These are phyloP conservation scores for Globodera rostochiensis DNA, from an alignment of 1,140 invertebrate genomes.

Conservation along the genomic window DNA sequence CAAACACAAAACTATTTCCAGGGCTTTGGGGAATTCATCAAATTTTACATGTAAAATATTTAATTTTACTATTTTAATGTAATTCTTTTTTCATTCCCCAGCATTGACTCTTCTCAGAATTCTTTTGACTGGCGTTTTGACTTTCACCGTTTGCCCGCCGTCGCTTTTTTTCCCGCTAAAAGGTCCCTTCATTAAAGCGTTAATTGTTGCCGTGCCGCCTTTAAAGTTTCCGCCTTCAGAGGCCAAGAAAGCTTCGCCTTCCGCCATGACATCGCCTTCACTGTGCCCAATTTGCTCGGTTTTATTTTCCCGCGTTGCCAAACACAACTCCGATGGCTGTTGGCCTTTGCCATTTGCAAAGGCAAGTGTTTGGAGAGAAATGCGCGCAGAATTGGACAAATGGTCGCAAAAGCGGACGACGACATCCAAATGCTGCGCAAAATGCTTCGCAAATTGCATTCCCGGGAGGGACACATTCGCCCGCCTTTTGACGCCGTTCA, in stretches of 20 bases:
- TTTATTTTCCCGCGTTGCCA: slow-evolving; percentile 23
- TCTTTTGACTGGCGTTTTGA: slow-evolving; percentile 5
- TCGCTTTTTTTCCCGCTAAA: slow-evolving; percentile 24
- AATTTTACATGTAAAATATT: slow-evolving; percentile 18
- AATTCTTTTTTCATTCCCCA: background rate
- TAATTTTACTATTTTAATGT: background rate
- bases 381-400: background rate
- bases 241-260: slow-evolving; percentile 8
- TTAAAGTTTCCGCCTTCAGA: background rate
- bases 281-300: slow-evolving; percentile 27
- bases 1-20: slow-evolving; percentile 12
- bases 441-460: background rate
- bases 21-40: slow-evolving; percentile 1
- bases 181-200: background rate
- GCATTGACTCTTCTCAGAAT: slow-evolving; percentile 16
- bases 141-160: slow-evolving; percentile 19
- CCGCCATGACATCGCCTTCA: background rate
- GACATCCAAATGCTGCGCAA: slow-evolving; percentile 2
- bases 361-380: slow-evolving; percentile 19
- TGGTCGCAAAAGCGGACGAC: background rate
- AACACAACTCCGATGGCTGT: background rate
- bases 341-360: slow-evolving; percentile 9
- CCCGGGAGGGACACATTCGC: background rate
- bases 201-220: background rate
- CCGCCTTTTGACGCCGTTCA: background rate